A percentile compares a stretch with the other conserved stretches of the same genome.
Conservation (phyloP, 2,888 invertebrate species). For the Acanthococcus lagerstroemiae region DNA sequence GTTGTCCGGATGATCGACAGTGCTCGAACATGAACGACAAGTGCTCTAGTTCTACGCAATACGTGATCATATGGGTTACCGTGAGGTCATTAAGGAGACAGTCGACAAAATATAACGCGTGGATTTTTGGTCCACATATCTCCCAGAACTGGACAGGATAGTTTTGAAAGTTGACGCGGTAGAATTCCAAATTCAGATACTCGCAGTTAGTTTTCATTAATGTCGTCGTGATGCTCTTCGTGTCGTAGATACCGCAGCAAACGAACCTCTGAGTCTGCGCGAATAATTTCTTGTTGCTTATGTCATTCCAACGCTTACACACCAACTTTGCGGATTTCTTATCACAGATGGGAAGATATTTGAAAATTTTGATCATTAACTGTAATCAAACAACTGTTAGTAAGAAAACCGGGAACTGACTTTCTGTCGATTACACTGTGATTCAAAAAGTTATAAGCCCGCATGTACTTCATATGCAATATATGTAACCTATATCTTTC, state of each 20-base stretch:
- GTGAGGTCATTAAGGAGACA: background rate
- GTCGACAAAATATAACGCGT: background rate
- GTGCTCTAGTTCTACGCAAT: background rate
- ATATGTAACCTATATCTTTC: too few relatives aligned
- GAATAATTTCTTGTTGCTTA: background rate
- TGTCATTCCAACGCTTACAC: background rate
- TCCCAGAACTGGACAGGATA: background rate
- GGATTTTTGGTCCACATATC: background rate
- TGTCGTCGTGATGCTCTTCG: background rate
- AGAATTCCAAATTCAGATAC: background rate
- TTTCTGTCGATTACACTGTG: too few relatives aligned
- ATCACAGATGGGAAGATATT: background rate
- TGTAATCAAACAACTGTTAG: too few relatives aligned
- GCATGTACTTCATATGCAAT: too few relatives aligned
- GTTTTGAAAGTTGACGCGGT: background rate
- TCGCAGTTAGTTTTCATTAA: background rate
- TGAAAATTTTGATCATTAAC: background rate
- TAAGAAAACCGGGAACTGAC: too few relatives aligned
- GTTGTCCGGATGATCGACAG: background rate
- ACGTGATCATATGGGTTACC: background rate
- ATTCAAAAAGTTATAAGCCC: too few relatives aligned
- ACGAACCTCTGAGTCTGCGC: background rate
- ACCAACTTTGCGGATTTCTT: background rate
- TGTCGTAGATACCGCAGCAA: background rate
- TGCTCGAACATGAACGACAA: background rate